Percentiles rank a stretch among this genome's conserved stretches.
Evolutionary conservation across 2,797 vertebrate species (phyloP).

Genomic region (Botia almorhae): DNA sequence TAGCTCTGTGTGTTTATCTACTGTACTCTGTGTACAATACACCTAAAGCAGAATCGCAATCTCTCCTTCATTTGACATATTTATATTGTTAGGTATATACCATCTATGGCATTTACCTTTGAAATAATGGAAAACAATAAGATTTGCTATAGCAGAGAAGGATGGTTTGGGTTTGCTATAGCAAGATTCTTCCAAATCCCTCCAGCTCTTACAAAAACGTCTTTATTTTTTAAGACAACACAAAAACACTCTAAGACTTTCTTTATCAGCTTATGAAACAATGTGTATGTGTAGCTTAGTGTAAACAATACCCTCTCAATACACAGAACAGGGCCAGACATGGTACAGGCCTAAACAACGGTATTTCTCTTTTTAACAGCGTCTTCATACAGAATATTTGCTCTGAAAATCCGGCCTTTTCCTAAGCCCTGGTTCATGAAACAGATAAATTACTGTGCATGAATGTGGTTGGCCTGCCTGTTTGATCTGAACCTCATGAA

Average conservation of each 20-base stretch:
- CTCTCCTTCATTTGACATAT: neutral
- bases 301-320: neutral
- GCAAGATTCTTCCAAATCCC: slow-evolving; percentile 17
- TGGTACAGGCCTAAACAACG: neutral
- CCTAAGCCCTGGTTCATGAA: slow-evolving; percentile 25
- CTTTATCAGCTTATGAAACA: no score
- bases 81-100: neutral
- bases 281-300: no score
- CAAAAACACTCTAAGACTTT: slow-evolving; percentile 15
- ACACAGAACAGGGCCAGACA: neutral
- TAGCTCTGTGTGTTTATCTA: neutral
- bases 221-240: no score
- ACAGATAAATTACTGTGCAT: slow-evolving; percentile 37
- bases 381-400: neutral
- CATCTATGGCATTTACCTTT: neutral
- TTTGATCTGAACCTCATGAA: slow-evolving; percentile 47
- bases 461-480: slow-evolving; percentile 47
- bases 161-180: slow-evolving; percentile 26
- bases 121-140: slow-evolving; percentile 2
- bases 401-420: slow-evolving; percentile 10
- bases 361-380: neutral
- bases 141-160: slow-evolving; percentile 1
- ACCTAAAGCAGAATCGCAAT: neutral
- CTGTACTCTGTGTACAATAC: neutral
- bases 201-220: slow-evolving; percentile 9